A percentile compares a stretch with the other conserved stretches of the same genome.
These are phyloP conservation scores for Panorpa germanica DNA, from an alignment of 2,888 invertebrate species.

Conservation along the genomic window DNA sequence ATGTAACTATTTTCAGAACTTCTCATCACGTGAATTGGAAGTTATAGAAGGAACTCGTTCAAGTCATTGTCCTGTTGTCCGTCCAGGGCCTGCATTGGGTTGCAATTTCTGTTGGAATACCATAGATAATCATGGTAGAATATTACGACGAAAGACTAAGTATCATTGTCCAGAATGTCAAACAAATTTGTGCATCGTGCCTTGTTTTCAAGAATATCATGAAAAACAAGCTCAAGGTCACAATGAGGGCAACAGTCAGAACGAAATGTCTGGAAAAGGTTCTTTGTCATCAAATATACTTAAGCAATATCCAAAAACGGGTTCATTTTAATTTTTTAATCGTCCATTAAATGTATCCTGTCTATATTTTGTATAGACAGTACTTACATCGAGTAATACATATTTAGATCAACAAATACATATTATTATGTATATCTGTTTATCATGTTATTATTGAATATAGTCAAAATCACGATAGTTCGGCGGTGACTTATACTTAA, in stretches of 20 bases:
- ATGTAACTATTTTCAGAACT: constrained; percentile 20
- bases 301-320: constrained; percentile 22
- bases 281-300: constrained; percentile 12
- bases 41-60: constrained; percentile 27
- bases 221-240: constrained; percentile 40
- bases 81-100: constrained; percentile 68
- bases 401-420: too few species aligned
- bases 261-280: too few species aligned
- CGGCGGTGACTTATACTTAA: too few species aligned
- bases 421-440: too few species aligned
- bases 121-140: constrained; percentile 63
- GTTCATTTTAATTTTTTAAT: constrained; percentile 25
- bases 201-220: constrained; percentile 74
- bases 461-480: too few species aligned
- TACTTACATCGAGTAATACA: too few species aligned
- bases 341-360: too few species aligned
- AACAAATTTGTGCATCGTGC: constrained; percentile 75
- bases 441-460: too few species aligned
- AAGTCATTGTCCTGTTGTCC: constrained; percentile 66
- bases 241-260: too few species aligned
- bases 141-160: constrained; percentile 69
- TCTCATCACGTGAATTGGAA: constrained; percentile 14
- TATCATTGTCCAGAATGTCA: constrained; percentile 82
- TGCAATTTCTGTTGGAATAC: constrained; percentile 88
- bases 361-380: too few species aligned